Conservation (phyloP, 2,797 vertebrate genomes). For the Myotis vivesi region DNA sequence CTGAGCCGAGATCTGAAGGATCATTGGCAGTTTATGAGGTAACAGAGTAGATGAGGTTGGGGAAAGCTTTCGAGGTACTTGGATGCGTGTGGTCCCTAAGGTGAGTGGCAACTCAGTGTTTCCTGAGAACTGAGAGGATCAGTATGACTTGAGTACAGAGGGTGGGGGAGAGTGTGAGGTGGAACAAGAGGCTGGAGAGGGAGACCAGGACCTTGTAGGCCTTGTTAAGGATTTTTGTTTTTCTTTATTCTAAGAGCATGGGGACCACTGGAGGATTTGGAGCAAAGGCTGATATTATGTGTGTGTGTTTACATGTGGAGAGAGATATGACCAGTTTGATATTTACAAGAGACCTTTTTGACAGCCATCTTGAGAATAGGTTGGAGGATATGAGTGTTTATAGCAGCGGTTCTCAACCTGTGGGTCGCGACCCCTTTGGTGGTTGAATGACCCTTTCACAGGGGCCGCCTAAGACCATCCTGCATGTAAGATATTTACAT, state of each 20-base stretch:
- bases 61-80: not conserved
- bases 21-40: not conserved
- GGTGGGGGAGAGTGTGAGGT: not conserved
- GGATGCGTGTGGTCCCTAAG: not conserved
- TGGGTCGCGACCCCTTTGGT: no score
- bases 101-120: not conserved
- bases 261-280: not conserved
- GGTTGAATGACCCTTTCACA: no score
- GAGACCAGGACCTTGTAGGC: not conserved
- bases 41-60: not conserved
- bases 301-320: not conserved
- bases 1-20: not conserved
- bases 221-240: not conserved
- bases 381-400: not conserved
- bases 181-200: not conserved
- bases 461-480: no score
- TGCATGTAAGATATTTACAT: no score
- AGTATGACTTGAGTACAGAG: not conserved
- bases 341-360: not conserved
- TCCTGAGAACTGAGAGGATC: not conserved
- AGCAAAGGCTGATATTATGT: not conserved
- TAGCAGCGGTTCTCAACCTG: no score
- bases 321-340: not conserved
- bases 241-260: not conserved
- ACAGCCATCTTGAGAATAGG: not conserved